A percentile compares a stretch with the other conserved stretches of the same genome.
Conservation (phyloP, 2,797 vertebrate genomes). For the Apogon talboti region DNA sequence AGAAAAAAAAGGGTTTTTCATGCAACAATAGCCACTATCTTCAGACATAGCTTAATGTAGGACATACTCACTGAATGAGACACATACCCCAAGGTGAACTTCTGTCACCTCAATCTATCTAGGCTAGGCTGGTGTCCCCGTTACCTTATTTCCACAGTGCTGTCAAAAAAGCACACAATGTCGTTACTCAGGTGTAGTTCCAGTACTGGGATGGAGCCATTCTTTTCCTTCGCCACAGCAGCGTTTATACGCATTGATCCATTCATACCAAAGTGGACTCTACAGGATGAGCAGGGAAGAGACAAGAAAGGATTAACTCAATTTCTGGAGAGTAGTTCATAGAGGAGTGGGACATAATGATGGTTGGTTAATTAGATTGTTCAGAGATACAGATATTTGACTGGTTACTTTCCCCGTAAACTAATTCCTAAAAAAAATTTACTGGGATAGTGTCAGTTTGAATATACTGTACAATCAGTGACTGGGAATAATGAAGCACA, state of each 20-base stretch:
- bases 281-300: constrained; percentile 54
- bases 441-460: too few species aligned
- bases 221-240: constrained; percentile 71
- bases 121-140: constrained; percentile 44
- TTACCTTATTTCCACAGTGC: constrained; percentile 91
- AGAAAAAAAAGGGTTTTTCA: constrained; percentile 57
- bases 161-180: constrained; percentile 90
- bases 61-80: constrained; percentile 64
- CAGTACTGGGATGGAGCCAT: constrained; percentile 73
- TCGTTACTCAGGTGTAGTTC: constrained; percentile 89
- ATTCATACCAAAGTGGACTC: constrained; percentile 97
- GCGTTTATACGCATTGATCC: constrained; percentile 91
- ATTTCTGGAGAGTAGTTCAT: constrained; percentile 21
- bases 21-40: constrained; percentile 44
- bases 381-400: too few species aligned
- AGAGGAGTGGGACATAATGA: constrained; percentile 13
- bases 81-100: constrained; percentile 73
- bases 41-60: constrained; percentile 63
- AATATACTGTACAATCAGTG: too few species aligned
- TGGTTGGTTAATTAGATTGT: background rate
- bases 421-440: too few species aligned
- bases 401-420: too few species aligned
- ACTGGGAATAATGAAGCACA: too few species aligned
- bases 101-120: constrained; percentile 72
- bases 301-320: constrained; percentile 12